Base-by-base conservation (phyloP, 2,797 vertebrate genomes). In the Pangasius macronema region DNA sequence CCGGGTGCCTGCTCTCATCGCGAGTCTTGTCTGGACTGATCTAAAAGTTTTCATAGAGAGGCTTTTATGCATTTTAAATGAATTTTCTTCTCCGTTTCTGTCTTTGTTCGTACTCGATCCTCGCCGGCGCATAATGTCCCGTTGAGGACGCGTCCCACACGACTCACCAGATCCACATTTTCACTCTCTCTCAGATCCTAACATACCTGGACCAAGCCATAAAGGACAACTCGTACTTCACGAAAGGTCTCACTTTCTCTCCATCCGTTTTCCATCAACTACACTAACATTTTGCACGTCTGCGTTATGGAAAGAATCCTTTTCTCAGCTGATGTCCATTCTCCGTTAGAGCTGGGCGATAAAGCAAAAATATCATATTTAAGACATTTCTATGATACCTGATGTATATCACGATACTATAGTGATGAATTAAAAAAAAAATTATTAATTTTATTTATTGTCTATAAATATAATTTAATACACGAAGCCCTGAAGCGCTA, bases 51-150 rank as follows among this genome's bases (percentile, higher is more conserved):
- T 81, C 76, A 80, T 55, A 80, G 72, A 59, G 73, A 80, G 46
- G 79, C 76, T 65, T 82, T 65, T 85, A 86, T 87, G 85, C 27
- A 67, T 80, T 83, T 84, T 61, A 83, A 63, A 33, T 79, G 16
- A 22, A 72, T 87, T 65, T 46, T 16, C 10, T 36, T 53, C 80
- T 84, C 55, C 7, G 24, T 22, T 59, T 59, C 53, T 80, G 51
- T 42, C 79, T 39, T 3, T 22, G 16, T 55, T 79, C 57, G 51
- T 79, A 36, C 18, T 57, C 22, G 22, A 55, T 55, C 76, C 5
- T 30, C 20, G 18, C 36, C 8, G 8, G 30, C 0, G 11, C 39
- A 11, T 53, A 5, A 51, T 18, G 27, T 39, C 13, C 85, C 76
- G 24, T 9, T 33, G 59, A 85, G 63, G 53, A 77, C 18, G 24